Evolutionary conservation across 2,113 vertebrate species (phyloP), one percentile per base, ranked within the genome.

Genomic region (Cromileptes altivelis): DNA sequence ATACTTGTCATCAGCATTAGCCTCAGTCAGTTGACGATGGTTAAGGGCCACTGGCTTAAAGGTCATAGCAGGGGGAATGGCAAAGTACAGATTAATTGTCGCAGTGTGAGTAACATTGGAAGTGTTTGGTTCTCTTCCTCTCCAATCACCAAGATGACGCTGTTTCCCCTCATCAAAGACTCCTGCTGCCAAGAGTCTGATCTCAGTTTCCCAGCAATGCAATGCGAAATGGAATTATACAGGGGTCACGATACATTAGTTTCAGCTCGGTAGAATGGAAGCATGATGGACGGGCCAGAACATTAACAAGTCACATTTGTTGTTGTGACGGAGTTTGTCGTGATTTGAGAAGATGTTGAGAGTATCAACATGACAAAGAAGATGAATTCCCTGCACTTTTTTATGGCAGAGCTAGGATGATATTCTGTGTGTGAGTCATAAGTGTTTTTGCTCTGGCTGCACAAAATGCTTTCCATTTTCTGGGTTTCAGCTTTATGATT

Each of bases 131-230:
- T 90, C 65, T 73, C 75, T 55, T 85, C 70, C 76, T 78, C 88
- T 71, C 78, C 87, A 69, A 86, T 93, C 90, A 87, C 82, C 55
- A 61, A 40, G 82, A 89, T 89, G 88, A 91, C 80, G 89, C 86
- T 6, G 73, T 81, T 90, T 91, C 85, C 86, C 91, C 76, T 91
- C 90, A 88, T 82, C 82, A 85, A 64, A 75, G 23, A 19, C 21
- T 0, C 11, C 21, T 1, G 55, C 73, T 93, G 93, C 92, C 94
- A 95, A 84, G 84, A 89, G 81, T 88, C 91, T 94, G 93, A 92
- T 90, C 80, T 93, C 92, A 87, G 78, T 92, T 93, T 94, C 87
- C 90, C 85, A 85, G 93, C 82, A 89, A 77, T 78, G 78, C 79
- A 56, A 60, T 53, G 56, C 19, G 70, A 88, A 81, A 80, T 82